Conservation (phyloP, 2,888 invertebrate species). For the Eupeodes luniger region DNA sequence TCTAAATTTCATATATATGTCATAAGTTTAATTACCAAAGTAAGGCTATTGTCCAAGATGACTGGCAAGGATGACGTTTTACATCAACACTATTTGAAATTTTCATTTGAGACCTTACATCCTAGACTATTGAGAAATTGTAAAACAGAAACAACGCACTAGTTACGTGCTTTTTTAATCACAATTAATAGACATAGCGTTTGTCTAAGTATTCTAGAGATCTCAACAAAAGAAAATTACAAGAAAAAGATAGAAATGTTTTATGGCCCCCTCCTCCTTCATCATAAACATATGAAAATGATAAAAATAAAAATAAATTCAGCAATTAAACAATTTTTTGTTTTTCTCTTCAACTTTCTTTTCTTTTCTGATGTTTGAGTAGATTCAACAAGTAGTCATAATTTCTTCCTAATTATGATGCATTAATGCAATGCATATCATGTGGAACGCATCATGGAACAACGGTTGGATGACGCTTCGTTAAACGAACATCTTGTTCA, state of each 20-base stretch:
- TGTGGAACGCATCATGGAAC: conserved; percentile 36
- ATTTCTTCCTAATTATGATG: conserved; percentile 69
- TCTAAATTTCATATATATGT: no score
- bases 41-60: no score
- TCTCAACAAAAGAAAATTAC: neutral
- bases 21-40: no score
- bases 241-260: conserved; percentile 16
- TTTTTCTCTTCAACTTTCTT: conserved; percentile 61
- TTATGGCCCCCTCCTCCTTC: conserved; percentile 44
- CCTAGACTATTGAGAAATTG: neutral
- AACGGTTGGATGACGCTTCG: conserved; percentile 38
- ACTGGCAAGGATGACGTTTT: no score
- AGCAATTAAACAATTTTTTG: conserved; percentile 51
- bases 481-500: conserved; percentile 29
- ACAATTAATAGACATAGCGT: neutral
- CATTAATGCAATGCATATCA: conserved; percentile 58
- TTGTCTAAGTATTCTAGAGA: neutral
- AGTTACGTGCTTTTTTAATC: neutral
- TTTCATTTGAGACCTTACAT: neutral
- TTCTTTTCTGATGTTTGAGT: conserved; percentile 20
- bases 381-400: conserved; percentile 52
- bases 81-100: no score
- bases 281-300: neutral
- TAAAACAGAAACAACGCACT: neutral
- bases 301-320: conserved; percentile 34